Evolutionary conservation across 2,888 invertebrate genomes (phyloP), one percentile per base, ranked within the genome.

Genomic region (Caradrina kadenii): DNA sequence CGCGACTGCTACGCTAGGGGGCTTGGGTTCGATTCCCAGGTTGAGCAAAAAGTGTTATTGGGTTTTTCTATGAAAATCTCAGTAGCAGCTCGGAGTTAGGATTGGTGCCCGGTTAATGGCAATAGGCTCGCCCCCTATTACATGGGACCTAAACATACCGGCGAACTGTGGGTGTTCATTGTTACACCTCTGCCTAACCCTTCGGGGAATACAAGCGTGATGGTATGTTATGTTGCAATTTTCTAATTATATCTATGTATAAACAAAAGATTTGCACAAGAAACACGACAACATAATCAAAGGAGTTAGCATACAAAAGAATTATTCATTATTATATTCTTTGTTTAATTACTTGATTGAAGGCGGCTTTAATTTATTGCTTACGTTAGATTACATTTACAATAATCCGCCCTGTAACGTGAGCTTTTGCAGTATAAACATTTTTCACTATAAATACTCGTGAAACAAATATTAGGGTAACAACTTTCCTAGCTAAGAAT

Each of bases 221-320:
- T n/a, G n/a, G n/a, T n/a, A n/a, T n/a, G n/a, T n/a, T n/a, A 39
- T 39, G 17, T 45, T 17, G 21, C 26, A 42, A 31, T 50, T 50
- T 60, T 35, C 31, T 69, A 49, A 8, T 56, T 21, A 21, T 17
- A 59, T 35, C 10, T 22, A 26, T n/a, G n/a, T n/a, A n/a, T 2
- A 7, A 64, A 68, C 68, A 68, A 68, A 35, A 39, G 35, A 48
- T n/a, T 31, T 68, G 8, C 22, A 19, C 26, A 50, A 50, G 10
- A 73, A 73, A 56, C 35, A 15, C 17, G 45, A 35, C 22, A 35
- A 65, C 45, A n/a, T 17, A 64, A 73, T 64, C 73, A 64, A 73
- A 73, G 35, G 65, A 22, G 19, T 63, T 73, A 64, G 39, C 49
- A 64, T 19, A 70, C 73, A 70, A 73, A 56, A 73, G 31, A 73